phyloP scores from a whole-genome alignment of 2,797 vertebrate species.

The Sebastes hopkinsi region DNA sequence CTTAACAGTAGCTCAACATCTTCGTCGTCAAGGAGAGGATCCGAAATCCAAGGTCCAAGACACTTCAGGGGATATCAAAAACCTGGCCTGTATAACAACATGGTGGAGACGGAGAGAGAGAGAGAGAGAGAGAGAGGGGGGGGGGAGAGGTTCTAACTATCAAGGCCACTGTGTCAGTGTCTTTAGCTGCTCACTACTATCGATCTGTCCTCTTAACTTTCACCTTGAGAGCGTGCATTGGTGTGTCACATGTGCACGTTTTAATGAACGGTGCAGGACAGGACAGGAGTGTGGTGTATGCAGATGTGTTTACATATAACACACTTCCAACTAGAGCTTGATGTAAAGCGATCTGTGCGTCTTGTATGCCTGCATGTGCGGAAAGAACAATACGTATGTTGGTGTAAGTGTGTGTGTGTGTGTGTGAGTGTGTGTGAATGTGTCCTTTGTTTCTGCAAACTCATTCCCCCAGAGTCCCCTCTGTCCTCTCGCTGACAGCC shows the following conservation, averaged over 20 bases:
- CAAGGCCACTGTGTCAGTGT: conserved; percentile 8
- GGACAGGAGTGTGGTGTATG: background rate
- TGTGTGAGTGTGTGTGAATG: background rate
- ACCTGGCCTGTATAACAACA: background rate
- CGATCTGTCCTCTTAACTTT: conserved; percentile 44
- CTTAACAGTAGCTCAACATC: background rate
- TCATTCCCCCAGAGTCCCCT: conserved; percentile 60
- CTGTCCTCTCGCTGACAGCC: conserved; percentile 58
- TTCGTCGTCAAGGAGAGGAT: background rate
- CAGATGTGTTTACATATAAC: background rate
- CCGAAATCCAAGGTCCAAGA: background rate
- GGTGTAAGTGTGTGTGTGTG: background rate
- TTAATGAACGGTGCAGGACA: background rate
- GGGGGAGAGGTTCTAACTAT: background rate
- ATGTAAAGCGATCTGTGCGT: background rate
- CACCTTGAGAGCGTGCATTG: conserved; percentile 37
- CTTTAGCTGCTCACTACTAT: conserved; percentile 35
- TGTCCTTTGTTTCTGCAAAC: conserved; percentile 58
- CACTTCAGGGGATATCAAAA: background rate
- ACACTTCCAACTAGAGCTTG: background rate
- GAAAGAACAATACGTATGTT: background rate
- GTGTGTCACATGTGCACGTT: background rate
- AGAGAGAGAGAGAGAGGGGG: background rate
- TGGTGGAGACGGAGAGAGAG: background rate
- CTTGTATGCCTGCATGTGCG: background rate